phyloP scores from a whole-genome alignment of 2,888 invertebrate genomes.

The Plutella xylostella region DNA sequence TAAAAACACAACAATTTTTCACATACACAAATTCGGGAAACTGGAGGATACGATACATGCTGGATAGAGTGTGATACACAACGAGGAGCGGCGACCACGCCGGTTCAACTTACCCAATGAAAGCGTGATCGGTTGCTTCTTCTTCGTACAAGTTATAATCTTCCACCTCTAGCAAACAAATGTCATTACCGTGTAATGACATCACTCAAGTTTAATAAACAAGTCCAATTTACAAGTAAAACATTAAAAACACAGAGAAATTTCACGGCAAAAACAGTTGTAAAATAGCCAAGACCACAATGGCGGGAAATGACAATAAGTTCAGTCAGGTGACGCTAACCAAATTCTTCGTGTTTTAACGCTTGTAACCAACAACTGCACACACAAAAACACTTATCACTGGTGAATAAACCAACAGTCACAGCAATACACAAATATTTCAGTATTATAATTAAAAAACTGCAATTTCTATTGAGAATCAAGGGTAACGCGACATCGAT shows the following conservation, averaged over 20 bases:
- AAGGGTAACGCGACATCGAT: constrained; percentile 62
- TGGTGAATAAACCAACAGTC: constrained; percentile 14
- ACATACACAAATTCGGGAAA: not conserved
- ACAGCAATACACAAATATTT: constrained; percentile 25
- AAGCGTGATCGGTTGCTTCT: constrained; percentile 67
- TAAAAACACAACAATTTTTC: too few species aligned
- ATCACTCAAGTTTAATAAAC: constrained; percentile 47
- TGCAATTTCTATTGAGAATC: constrained; percentile 52
- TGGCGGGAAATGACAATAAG: constrained; percentile 72
- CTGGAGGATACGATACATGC: not conserved
- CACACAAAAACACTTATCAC: constrained; percentile 14
- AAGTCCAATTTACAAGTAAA: constrained; percentile 29
- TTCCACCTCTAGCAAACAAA: constrained; percentile 66
- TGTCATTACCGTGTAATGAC: constrained; percentile 69
- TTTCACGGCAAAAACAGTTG: constrained; percentile 28
- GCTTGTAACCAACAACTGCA: constrained; percentile 27
- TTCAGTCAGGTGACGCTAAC: constrained; percentile 67
- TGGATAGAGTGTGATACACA: too few species aligned
- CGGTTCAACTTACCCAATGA: constrained; percentile 62
- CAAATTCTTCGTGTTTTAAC: constrained; percentile 35
- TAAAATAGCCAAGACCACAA: constrained; percentile 55
- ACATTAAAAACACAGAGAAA: constrained; percentile 34
- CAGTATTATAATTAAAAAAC: constrained; percentile 41
- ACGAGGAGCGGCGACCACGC: constrained; percentile 44
- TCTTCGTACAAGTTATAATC: constrained; percentile 68